Evolutionary conservation across 2,888 invertebrate genomes (phyloP).

Genomic region (Unio delphinus): DNA sequence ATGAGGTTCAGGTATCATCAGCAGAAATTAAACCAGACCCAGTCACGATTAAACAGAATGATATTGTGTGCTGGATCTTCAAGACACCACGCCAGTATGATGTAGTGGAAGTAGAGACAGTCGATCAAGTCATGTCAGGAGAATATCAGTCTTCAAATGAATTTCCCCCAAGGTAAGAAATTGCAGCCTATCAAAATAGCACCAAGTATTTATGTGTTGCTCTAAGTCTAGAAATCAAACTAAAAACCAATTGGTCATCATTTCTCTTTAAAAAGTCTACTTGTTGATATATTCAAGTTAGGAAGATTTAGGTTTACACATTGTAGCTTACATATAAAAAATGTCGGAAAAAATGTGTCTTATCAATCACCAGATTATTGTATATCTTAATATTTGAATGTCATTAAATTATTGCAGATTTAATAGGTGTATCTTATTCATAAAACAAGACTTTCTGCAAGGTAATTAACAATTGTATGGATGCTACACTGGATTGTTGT

Average conservation of each 20-base stretch:
- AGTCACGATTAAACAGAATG: slow-evolving; percentile 61
- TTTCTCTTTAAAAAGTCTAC: too few species aligned
- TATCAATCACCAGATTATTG: too few species aligned
- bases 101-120: slow-evolving; percentile 54
- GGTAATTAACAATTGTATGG: not conserved
- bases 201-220: too few species aligned
- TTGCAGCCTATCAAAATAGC: not conserved
- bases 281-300: too few species aligned
- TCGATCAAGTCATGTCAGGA: slow-evolving; percentile 57
- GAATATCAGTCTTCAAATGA: slow-evolving; percentile 37
- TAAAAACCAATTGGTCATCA: too few species aligned
- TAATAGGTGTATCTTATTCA: not conserved
- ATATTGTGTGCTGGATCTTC: slow-evolving; percentile 71
- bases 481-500: too few species aligned
- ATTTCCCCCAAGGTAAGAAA: slow-evolving; percentile 54
- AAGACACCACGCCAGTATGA: slow-evolving; percentile 56
- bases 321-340: too few species aligned
- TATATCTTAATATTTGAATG: too few species aligned
- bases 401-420: too few species aligned
- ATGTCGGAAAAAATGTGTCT: too few species aligned
- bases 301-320: too few species aligned
- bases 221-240: too few species aligned
- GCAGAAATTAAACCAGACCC: slow-evolving; percentile 65
- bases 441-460: not conserved
- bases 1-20: not conserved